Conservation (phyloP, 2,113 vertebrate species). For the Diadophis punctatus region DNA sequence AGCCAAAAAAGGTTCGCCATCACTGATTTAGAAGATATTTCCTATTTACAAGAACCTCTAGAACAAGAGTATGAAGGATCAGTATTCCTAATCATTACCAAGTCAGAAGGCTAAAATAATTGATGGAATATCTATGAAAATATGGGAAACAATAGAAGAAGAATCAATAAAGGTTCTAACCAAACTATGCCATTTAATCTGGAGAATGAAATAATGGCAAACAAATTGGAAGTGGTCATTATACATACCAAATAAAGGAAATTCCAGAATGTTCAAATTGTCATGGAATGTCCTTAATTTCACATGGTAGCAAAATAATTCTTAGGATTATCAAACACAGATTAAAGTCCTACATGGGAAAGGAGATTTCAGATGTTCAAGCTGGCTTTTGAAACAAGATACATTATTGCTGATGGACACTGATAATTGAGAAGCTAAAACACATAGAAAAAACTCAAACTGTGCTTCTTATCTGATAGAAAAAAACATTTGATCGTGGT, state of each 20-base stretch:
- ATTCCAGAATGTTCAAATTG: background rate
- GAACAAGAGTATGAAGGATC: background rate
- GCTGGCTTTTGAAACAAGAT: background rate
- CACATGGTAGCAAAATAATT: too few species aligned
- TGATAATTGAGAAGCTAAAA: background rate
- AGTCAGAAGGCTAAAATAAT: background rate
- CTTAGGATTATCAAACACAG: too few species aligned
- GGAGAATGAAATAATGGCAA: background rate
- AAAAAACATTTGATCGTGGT: background rate
- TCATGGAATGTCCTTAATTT: background rate
- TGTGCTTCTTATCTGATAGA: background rate
- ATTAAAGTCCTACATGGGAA: background rate
- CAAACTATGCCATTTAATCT: background rate
- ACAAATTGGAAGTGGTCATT: background rate
- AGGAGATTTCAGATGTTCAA: background rate
- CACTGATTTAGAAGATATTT: background rate
- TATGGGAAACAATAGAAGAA: background rate
- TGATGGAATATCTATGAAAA: background rate
- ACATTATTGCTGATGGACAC: background rate
- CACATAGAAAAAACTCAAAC: background rate
- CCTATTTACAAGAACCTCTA: background rate
- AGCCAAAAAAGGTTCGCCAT: too few species aligned
- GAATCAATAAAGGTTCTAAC: background rate
- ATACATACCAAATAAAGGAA: background rate
- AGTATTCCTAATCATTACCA: background rate